Base-by-base conservation (phyloP, 2,113 vertebrate species). In the Morphnarchus princeps region DNA sequence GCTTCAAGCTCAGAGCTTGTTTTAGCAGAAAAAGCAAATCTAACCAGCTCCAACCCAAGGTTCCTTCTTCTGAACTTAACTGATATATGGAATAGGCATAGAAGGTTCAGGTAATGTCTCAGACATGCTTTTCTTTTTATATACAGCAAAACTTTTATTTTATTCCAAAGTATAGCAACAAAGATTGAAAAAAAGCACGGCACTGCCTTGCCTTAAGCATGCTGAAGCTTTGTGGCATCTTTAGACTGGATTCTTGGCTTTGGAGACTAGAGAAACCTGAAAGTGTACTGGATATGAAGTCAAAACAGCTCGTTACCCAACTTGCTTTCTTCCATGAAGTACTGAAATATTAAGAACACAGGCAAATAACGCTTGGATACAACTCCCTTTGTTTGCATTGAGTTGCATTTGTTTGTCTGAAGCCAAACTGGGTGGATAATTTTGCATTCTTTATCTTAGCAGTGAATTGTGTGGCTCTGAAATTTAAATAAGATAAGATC, bases 251-350 rank as follows among this genome's bases (percentile, higher is more conserved):
- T 94, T 97, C 76, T 94, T 94, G 95, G 88, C 96, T 94, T 89
- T 90, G 47, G 45, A 96, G 90, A 97, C 93, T 78, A 89, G 96
- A 93, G 93, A 96, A 97, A 97, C 95, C 90, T 96, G 96, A 96
- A 95, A 95, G 74, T 80, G 49, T 73, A 90, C 82, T 80, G 54
- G 43, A 86, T 94, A n/a, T 71, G 42, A 93, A 96, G 82, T 93
- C 85, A 90, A 90, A 96, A 59, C 58, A 96, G 73, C 58, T 82
- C 81, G 71, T 93, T 94, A 85, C 90, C 38, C 82, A 86, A 94
- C 95, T 80, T 88, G 85, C 74, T 96, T 95, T 95, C 87, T 82
- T 96, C 76, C 82, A 93, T 40, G 49, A 70, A 94, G 70, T 52
- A 95, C 7, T 88, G 94, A 92, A 96, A 94, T 87, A 86, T 47